These are phyloP conservation scores for Grallaria varia DNA, from an alignment of 2,113 vertebrate species.

Conservation along the genomic window DNA sequence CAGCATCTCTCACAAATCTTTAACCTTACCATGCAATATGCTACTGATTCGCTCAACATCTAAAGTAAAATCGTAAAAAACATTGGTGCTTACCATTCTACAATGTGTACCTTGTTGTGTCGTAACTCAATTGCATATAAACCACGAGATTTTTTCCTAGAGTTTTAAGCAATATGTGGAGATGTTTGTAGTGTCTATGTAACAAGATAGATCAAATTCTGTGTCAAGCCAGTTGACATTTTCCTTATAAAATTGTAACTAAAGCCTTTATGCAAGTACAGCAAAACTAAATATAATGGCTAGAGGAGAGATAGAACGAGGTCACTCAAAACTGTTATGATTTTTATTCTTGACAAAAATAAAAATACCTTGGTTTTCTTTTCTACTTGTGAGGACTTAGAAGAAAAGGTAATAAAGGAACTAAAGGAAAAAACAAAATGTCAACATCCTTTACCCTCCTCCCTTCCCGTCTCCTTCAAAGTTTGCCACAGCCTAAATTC, in stretches of 20 bases:
- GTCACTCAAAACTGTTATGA: not conserved
- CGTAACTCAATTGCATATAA: not conserved
- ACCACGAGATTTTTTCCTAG: not conserved
- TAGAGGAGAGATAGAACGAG: slow-evolving; percentile 26
- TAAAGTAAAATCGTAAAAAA: not conserved
- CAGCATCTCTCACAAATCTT: not conserved
- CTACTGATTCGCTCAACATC: not conserved
- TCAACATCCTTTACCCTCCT: not conserved
- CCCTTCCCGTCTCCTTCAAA: not conserved
- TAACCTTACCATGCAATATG: not conserved
- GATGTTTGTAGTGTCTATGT: not conserved
- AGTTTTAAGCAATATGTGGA: not conserved
- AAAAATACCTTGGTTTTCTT: not conserved
- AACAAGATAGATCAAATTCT: not conserved
- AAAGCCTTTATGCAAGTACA: slow-evolving; percentile 14
- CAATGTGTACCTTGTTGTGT: not conserved
- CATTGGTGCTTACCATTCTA: not conserved
- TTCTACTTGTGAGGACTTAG: not conserved
- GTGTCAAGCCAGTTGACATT: not conserved
- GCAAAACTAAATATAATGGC: slow-evolving; percentile 18
- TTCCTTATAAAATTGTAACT: slow-evolving; percentile 29
- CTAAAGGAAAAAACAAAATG: not conserved
- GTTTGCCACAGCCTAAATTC: not conserved
- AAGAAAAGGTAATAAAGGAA: not conserved
- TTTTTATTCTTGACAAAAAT: not conserved